Evolutionary conservation across 2,113 vertebrate genomes (phyloP), one percentile per base, ranked within the genome.

Genomic region (Mus pahari): DNA sequence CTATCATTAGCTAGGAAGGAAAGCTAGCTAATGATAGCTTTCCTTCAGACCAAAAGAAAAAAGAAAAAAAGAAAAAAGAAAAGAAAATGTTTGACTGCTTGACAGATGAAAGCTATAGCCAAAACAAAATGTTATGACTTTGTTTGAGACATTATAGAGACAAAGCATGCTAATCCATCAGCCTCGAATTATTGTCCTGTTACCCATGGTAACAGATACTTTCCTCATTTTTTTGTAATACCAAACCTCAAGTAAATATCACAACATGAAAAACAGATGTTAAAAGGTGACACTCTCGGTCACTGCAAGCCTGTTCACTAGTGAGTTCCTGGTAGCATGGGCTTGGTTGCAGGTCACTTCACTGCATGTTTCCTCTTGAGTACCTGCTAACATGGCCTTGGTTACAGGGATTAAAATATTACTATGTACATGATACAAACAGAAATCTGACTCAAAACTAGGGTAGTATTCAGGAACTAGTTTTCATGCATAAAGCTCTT

Each of bases 231-330:
- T n/a, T 98, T 97, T 98, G 97, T 97, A 97, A 97, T 94, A 94
- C 50, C 92, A 97, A 98, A 95, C 97, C 97, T 94, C 13, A 96
- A 98, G 97, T 92, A 28, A 97, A 96, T 97, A 97, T 97, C 75
- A 95, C 50, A 98, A 97, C 88, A 97, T 89, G 87, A 96, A 98
- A 98, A 98, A 82, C 94, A 97, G 97, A 98, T 98, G 97, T 96
- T 96, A 96, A 96, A 97, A 97, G 96, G 50, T 94, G 90, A 95
- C 94, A 60, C 31, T 89, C 74, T 26, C 94, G 75, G 93, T 97
- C 92, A 96, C 86, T 96, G 97, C 89, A 97, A 90, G 97, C 81
- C 84, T 97, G 82, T 94, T 93, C 91, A 97, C 97, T 91, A 64
- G 91, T 93, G 95, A 96, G 53, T 96, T 94, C 83, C 53, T 95